Evolutionary conservation across 2,888 invertebrate genomes (phyloP).

Genomic region (Lypha dubia): DNA sequence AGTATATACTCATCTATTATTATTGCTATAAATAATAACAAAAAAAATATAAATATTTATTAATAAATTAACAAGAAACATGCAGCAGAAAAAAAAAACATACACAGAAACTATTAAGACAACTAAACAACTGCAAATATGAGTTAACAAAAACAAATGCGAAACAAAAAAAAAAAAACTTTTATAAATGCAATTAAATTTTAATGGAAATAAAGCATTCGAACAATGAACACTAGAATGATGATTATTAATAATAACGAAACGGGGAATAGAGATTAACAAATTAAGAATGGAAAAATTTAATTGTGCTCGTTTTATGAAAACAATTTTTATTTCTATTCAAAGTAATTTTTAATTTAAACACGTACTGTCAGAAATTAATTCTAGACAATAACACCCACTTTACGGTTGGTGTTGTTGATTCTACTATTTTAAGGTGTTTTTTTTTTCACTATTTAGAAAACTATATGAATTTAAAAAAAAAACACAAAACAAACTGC

Average conservation of each 20-base stretch:
- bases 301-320: constrained; percentile 26
- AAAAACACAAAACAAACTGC: constrained; percentile 20
- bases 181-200: constrained; percentile 64
- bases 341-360: constrained; percentile 61
- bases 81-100: background rate
- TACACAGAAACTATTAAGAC: constrained; percentile 39
- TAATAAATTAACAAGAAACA: constrained; percentile 38
- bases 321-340: constrained; percentile 25
- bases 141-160: background rate
- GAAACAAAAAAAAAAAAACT: constrained; percentile 17
- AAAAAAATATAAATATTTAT: constrained; percentile 14
- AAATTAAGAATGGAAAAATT: constrained; percentile 41
- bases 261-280: constrained; percentile 50
- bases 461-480: no score
- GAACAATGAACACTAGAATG: constrained; percentile 23
- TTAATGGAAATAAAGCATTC: constrained; percentile 51
- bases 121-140: constrained; percentile 16
- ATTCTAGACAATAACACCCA: constrained; percentile 70
- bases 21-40: constrained; percentile 19
- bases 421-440: constrained; percentile 38
- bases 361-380: constrained; percentile 65
- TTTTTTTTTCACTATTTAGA: constrained; percentile 17
- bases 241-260: constrained; percentile 27
- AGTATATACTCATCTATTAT: no score
- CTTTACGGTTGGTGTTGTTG: constrained; percentile 41